Evolutionary conservation across 2,888 invertebrate genomes (phyloP).

Genomic region (Drosophila siamana): DNA sequence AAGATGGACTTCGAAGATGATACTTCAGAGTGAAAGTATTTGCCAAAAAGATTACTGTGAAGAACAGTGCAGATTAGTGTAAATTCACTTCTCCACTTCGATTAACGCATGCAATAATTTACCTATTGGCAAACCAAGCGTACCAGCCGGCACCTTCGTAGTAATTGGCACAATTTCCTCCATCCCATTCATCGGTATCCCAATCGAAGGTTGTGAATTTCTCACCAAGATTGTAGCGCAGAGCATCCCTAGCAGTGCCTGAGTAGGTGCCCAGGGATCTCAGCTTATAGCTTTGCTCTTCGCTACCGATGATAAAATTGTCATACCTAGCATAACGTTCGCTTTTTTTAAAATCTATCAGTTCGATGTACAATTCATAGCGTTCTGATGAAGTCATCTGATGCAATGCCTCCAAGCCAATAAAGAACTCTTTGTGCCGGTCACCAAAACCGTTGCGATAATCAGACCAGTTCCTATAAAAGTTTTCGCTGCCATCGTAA

Average conservation of each 20-base stretch:
- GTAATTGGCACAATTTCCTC: conserved; percentile 42
- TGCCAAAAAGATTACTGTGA: conserved; percentile 40
- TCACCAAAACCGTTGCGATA: conserved; percentile 51
- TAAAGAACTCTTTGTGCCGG: conserved; percentile 43
- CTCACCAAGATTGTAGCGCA: conserved; percentile 41
- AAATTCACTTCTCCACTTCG: not conserved
- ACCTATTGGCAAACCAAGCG: conserved; percentile 40
- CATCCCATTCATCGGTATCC: conserved; percentile 44
- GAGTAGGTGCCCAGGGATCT: conserved; percentile 34
- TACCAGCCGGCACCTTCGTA: conserved; percentile 53
- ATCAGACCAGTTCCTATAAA: conserved; percentile 39
- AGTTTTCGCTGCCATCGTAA: conserved; percentile 37
- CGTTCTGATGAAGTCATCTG: conserved; percentile 38
- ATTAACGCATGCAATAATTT: not conserved
- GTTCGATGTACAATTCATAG: conserved; percentile 39
- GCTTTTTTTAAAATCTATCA: conserved; percentile 21
- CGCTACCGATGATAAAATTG: conserved; percentile 40
- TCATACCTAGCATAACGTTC: conserved; percentile 33
- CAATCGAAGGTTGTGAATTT: conserved; percentile 47
- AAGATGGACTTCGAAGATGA: conserved; percentile 26
- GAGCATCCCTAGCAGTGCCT: conserved; percentile 46
- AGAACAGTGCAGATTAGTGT: not conserved
- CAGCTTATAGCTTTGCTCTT: conserved; percentile 36
- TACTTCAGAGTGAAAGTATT: not conserved
- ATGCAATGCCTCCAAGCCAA: conserved; percentile 44